phyloP scores from a whole-genome alignment of 1,140 invertebrate genomes.

The Bombus soroeensis region DNA sequence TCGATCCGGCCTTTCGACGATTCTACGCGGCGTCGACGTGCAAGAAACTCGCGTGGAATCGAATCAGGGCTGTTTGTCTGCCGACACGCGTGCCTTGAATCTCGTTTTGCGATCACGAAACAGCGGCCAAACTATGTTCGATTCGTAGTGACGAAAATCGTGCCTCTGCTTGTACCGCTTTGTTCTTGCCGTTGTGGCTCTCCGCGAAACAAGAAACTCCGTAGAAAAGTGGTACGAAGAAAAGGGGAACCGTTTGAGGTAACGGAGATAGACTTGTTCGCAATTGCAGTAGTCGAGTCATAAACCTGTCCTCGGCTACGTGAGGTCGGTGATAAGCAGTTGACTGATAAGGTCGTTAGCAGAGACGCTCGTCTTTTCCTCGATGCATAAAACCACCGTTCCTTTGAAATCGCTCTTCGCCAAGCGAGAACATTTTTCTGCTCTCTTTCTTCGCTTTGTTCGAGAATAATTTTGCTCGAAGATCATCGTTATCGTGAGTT shows the following conservation, averaged over 20 bases:
- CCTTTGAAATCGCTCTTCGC: neutral
- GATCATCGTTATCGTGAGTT: too few species aligned
- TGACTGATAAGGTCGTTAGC: slow-evolving; percentile 51
- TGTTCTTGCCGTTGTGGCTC: neutral
- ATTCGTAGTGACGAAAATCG: neutral
- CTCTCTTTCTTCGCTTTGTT: neutral
- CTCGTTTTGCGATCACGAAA: neutral
- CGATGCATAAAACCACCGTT: slow-evolving; percentile 44
- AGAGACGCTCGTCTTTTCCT: slow-evolving; percentile 6
- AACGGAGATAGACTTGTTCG: slow-evolving; percentile 30
- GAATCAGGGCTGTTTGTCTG: neutral
- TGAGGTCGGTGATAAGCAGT: slow-evolving; percentile 50
- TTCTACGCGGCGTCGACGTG: neutral
- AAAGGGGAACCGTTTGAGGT: slow-evolving; percentile 22
- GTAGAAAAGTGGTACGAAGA: neutral
- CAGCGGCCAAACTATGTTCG: neutral
- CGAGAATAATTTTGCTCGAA: neutral
- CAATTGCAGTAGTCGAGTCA: slow-evolving; percentile 49
- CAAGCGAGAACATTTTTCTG: neutral
- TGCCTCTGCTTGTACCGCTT: neutral
- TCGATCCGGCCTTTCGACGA: neutral
- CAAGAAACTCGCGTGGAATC: neutral
- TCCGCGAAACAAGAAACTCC: neutral
- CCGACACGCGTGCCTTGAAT: slow-evolving; percentile 9
- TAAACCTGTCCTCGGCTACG: slow-evolving; percentile 52